A percentile compares a stretch with the other conserved stretches of the same genome.
phyloP scores from a whole-genome alignment of 2,888 invertebrate genomes.

The Drosophila mercatorum region DNA sequence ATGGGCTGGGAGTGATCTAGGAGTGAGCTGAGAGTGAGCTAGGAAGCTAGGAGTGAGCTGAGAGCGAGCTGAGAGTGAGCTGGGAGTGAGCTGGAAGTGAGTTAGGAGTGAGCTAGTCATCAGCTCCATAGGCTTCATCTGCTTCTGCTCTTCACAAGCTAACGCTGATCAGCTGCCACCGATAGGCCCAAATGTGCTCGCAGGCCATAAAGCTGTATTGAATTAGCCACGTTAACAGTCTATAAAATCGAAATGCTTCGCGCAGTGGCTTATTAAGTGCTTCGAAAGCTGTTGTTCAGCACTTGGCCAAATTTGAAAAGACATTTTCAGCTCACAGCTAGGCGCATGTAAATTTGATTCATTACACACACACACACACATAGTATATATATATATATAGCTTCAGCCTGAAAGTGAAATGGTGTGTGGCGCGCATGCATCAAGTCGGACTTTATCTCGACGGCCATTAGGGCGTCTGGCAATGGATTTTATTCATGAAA shows the following conservation, averaged over 20 bases:
- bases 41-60: too few relatives aligned
- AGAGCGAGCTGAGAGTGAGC: too few relatives aligned
- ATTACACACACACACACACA: background rate
- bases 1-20: too few relatives aligned
- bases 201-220: background rate
- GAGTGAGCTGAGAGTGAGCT: too few relatives aligned
- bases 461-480: slow-evolving; percentile 56
- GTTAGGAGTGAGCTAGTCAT: too few relatives aligned
- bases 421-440: background rate
- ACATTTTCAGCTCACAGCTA: background rate
- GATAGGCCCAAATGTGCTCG: background rate
- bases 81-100: too few relatives aligned
- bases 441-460: slow-evolving; percentile 40
- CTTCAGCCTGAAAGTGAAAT: slow-evolving; percentile 7
- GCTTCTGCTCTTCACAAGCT: too few relatives aligned
- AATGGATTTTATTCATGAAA: slow-evolving; percentile 52
- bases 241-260: background rate
- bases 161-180: too few relatives aligned
- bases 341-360: slow-evolving; percentile 6
- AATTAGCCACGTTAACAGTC: background rate
- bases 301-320: background rate
- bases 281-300: background rate
- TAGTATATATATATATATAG: too few relatives aligned
- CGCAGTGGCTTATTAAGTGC: background rate
- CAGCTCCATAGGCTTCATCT: too few relatives aligned